A percentile compares a stretch with the other conserved stretches of the same genome.
Conservation (phyloP, 64 coral and sea anemone species). For the Pachyseris speciosa region DNA sequence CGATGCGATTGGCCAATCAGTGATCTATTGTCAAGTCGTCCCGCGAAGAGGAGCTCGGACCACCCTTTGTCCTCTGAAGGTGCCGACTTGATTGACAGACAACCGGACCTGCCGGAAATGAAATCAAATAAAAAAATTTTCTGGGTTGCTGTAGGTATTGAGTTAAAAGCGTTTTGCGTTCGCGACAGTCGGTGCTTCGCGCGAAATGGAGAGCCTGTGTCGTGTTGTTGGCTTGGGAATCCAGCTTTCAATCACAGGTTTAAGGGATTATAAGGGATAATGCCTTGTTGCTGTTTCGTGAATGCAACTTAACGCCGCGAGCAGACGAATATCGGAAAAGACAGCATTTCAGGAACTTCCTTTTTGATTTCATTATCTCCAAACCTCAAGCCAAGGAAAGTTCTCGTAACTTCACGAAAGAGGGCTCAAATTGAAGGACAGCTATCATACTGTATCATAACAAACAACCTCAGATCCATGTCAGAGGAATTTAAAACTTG, state of each 20-base stretch:
- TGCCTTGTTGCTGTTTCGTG: background rate
- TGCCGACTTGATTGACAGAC: slow-evolving; percentile 72
- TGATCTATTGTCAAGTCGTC: slow-evolving; percentile 76
- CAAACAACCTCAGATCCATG: background rate
- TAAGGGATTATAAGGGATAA: background rate
- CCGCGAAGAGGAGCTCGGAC: slow-evolving; percentile 61
- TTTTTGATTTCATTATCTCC: slow-evolving; percentile 27
- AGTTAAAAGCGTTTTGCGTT: background rate
- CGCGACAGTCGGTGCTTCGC: background rate
- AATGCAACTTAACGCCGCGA: background rate
- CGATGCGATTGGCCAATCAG: slow-evolving; percentile 47
- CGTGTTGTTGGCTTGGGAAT: background rate
- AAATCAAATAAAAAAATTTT: slow-evolving; percentile 69
- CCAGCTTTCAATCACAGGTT: background rate
- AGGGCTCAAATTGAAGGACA: background rate
- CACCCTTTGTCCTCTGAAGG: slow-evolving; percentile 63
- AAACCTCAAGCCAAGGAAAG: slow-evolving; percentile 25
- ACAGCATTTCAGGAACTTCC: slow-evolving; percentile 38
- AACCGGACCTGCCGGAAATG: slow-evolving; percentile 58
- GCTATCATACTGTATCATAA: slow-evolving; percentile 51
- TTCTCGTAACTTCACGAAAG: slow-evolving; percentile 12
- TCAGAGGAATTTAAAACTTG: slow-evolving; percentile 28
- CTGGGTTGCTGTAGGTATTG: slow-evolving; percentile 57
- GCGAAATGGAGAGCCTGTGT: background rate
- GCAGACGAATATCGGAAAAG: slow-evolving; percentile 17